Evolutionary conservation across 2,888 invertebrate genomes (phyloP).

Genomic region (Drosophila suboccidentalis): DNA sequence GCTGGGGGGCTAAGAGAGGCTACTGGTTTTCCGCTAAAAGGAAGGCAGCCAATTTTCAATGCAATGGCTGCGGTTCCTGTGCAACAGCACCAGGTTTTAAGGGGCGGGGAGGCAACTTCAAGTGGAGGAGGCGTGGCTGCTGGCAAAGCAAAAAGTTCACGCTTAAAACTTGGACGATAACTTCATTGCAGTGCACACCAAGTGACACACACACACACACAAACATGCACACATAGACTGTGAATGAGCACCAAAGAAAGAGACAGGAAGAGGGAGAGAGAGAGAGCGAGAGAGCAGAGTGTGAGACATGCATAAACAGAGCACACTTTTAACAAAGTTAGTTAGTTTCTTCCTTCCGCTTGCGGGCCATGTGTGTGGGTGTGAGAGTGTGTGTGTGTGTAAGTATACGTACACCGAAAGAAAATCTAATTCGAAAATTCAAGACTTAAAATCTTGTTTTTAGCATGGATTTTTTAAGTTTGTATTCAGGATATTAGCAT

Average conservation of each 20-base stretch:
- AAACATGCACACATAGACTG: constrained; percentile 12
- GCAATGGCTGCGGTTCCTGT: constrained; percentile 53
- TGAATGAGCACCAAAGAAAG: constrained; percentile 6
- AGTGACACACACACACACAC: constrained; percentile 41
- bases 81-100: neutral
- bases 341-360: constrained; percentile 80
- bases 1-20: neutral
- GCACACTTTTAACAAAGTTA: constrained; percentile 76
- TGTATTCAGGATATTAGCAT: too few relatives aligned
- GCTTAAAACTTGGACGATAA: constrained; percentile 81
- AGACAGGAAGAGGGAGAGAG: neutral
- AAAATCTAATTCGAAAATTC: neutral
- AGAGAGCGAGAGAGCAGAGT: constrained; percentile 4
- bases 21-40: constrained; percentile 54
- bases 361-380: constrained; percentile 16
- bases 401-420: neutral
- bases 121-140: constrained; percentile 51
- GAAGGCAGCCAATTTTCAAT: constrained; percentile 67
- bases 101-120: neutral
- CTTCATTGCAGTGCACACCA: constrained; percentile 68
- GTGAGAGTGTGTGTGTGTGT: constrained; percentile 3
- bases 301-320: constrained; percentile 49
- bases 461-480: too few relatives aligned
- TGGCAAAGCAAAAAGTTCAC: constrained; percentile 74
- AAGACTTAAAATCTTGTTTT: too few relatives aligned